phyloP scores from a whole-genome alignment of 2,888 invertebrate species.

The Dione juno region DNA sequence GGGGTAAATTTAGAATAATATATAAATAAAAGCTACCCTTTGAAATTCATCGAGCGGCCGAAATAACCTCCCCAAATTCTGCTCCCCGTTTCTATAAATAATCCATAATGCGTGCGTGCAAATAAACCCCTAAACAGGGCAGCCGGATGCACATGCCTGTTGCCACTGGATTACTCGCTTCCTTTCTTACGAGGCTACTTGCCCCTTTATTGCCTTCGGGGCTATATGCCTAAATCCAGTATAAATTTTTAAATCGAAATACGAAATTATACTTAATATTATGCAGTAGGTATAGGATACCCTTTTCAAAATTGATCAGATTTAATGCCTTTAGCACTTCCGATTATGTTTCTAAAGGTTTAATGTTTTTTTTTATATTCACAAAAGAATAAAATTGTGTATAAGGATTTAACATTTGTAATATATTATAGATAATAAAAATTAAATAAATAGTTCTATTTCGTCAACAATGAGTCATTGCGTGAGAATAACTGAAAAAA shows the following conservation, averaged over 20 bases:
- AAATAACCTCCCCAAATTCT: conserved; percentile 19
- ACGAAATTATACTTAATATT: conserved; percentile 11
- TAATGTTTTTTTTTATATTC: neutral
- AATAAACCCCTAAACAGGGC: conserved; percentile 50
- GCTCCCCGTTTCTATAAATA: conserved; percentile 27
- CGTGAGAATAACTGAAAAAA: no score
- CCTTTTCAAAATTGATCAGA: neutral
- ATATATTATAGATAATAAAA: no score
- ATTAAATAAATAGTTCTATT: no score
- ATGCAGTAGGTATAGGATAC: neutral
- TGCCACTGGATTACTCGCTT: conserved; percentile 47
- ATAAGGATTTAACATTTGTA: no score
- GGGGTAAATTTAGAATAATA: neutral
- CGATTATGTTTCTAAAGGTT: neutral
- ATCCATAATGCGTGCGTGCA: conserved; percentile 54
- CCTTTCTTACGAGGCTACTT: conserved; percentile 20
- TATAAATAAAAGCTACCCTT: conserved; percentile 14
- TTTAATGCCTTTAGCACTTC: conserved; percentile 17
- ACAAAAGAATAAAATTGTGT: neutral
- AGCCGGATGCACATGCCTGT: conserved; percentile 46
- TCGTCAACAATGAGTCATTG: no score
- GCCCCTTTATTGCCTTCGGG: conserved; percentile 20
- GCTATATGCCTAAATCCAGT: conserved; percentile 9
- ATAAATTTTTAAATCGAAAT: conserved; percentile 2
- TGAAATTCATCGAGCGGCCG: conserved; percentile 5